Conservation (phyloP, 2,113 vertebrate species). For the Bos indicus region DNA sequence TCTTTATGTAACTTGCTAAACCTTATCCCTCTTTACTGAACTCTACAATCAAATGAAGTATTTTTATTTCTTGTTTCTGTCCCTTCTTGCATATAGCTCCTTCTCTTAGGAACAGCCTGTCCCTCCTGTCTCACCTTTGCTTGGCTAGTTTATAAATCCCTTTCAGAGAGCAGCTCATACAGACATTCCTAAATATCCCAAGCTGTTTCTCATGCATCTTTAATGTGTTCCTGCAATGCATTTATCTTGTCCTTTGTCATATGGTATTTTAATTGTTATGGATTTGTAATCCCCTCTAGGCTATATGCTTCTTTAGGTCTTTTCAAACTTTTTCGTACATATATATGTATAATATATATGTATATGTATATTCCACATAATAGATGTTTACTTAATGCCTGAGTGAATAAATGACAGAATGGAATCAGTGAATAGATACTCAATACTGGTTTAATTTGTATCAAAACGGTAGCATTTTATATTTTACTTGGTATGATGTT, state of each 20-base stretch:
- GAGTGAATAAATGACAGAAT: not conserved
- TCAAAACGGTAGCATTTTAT: not conserved
- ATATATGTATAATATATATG: not conserved
- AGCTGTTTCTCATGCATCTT: not conserved
- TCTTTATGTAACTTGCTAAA: not conserved
- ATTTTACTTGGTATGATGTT: not conserved
- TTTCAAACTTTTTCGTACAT: not conserved
- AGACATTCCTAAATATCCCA: not conserved
- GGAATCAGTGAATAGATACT: not conserved
- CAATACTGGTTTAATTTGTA: not conserved
- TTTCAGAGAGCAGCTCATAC: not conserved
- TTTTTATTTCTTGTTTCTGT: not conserved
- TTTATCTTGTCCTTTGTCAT: not conserved
- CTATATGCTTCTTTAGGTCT: not conserved
- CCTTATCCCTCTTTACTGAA: not conserved
- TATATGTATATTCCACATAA: not conserved
- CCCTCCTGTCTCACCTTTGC: not conserved
- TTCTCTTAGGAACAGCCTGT: not conserved
- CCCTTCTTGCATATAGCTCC: not conserved
- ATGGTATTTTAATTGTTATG: not conserved
- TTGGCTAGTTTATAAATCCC: not conserved
- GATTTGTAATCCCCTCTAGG: not conserved
- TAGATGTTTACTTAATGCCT: not conserved
- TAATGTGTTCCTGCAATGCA: not conserved
- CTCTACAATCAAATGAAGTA: not conserved